Evolutionary conservation across 2,888 invertebrate species (phyloP), one percentile per base, ranked within the genome.

Genomic region (Pinctada fucata): DNA sequence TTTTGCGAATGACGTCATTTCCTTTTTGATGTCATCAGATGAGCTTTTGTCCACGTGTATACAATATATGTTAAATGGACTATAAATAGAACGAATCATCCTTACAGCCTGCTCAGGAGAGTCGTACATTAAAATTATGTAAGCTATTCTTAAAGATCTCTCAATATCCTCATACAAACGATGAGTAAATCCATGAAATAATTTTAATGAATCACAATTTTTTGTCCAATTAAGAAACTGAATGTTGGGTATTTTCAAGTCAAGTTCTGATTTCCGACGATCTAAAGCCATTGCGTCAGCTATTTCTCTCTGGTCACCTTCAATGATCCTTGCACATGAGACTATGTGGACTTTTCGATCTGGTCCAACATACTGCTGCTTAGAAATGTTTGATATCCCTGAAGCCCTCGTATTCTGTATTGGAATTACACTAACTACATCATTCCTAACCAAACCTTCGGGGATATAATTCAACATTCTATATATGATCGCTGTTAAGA

Each of bases 1-100:
- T 16, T 80, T 73, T 31, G 84, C 80, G 3, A 90, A 80, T 2
- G 78, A 69, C 31, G 63, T 73, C 16, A 89, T 81, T 2, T 87
- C 85, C 16, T 83, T 70, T 52, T 84, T 73, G 66, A 90, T 78
- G 3, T 66, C 45, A 1, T 79, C 72, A 1, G 83, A 69, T 2
- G 88, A 70, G 74, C 89, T 90, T n/a, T 73, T 75, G 72, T 92
- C 92, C 1, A 92, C 87, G 73, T 92, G 92, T 52, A 92, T 83
- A 80, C 92, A 92, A 83, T 91, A 92, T 49, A 86, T 78, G 77
- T 92, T 92, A 72, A 91, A 90, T 8, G 91, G 91, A 16, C 88
- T 77, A 79, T 91, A 92, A 49, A 92, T 87, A 0, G 86, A 79
- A 5, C 87, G 80, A 8, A 92, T 76, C 3, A 91, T 74, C 48